Evolutionary conservation across 1,140 invertebrate species (phyloP).

Genomic region (Penaeus chinensis): DNA sequence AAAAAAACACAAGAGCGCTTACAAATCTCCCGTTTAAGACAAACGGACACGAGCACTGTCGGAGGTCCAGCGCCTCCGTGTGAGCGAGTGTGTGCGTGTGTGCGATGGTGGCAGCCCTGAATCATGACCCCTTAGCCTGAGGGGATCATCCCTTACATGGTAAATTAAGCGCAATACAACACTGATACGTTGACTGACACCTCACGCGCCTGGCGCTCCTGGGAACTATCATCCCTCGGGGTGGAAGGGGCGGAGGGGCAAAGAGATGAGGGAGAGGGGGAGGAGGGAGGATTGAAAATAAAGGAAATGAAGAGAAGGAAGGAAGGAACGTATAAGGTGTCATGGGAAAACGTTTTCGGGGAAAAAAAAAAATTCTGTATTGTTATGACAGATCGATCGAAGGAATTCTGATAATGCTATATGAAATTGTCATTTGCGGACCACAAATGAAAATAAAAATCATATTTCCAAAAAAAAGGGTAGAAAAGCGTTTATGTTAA

Average conservation of each 20-base stretch:
- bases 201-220: constrained; percentile 52
- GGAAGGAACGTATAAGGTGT: neutral
- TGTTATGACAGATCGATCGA: too few relatives aligned
- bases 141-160: constrained; percentile 62
- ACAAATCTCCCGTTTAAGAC: too few relatives aligned
- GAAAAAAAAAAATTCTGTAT: too few relatives aligned
- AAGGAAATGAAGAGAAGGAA: neutral
- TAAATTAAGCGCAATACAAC: constrained; percentile 62
- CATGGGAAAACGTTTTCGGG: neutral
- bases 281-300: neutral
- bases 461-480: too few relatives aligned
- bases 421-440: too few relatives aligned
- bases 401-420: too few relatives aligned
- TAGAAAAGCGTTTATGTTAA: too few relatives aligned
- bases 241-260: neutral
- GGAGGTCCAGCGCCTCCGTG: too few relatives aligned
- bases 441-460: too few relatives aligned
- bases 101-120: neutral
- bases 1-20: too few relatives aligned
- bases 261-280: neutral
- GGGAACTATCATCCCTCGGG: constrained; percentile 30
- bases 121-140: neutral
- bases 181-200: constrained; percentile 61
- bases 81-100: constrained; percentile 6
- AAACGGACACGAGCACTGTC: too few relatives aligned